phyloP scores from a whole-genome alignment of 2,888 invertebrate species.

The Micropterix aruncella region DNA sequence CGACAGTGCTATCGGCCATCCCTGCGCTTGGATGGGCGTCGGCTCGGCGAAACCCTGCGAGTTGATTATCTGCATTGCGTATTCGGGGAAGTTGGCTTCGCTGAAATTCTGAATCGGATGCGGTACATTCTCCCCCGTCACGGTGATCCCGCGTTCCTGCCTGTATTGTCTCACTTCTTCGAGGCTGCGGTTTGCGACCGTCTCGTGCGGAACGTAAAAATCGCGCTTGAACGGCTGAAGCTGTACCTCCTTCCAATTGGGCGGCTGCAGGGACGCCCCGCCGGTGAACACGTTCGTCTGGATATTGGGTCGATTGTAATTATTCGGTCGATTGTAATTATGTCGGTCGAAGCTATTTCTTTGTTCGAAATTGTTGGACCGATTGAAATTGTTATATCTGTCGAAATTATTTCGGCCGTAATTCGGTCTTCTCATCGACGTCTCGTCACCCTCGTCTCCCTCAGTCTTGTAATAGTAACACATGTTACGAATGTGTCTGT shows the following conservation, averaged over 20 bases:
- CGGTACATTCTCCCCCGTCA: constrained; percentile 55
- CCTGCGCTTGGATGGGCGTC: constrained; percentile 71
- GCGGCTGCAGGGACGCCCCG: constrained; percentile 35
- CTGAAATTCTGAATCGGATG: constrained; percentile 63
- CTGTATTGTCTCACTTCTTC: constrained; percentile 48
- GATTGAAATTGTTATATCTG: constrained; percentile 8
- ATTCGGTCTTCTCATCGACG: constrained; percentile 14
- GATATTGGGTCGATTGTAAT: constrained; percentile 14
- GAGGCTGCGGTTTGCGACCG: constrained; percentile 41
- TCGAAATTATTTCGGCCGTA: constrained; percentile 16
- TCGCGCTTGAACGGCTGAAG: constrained; percentile 66
- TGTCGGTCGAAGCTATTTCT: constrained; percentile 15
- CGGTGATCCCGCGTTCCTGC: constrained; percentile 52
- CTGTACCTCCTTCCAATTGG: constrained; percentile 38
- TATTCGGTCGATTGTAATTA: too few relatives aligned
- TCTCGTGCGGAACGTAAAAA: constrained; percentile 62
- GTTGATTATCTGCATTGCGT: constrained; percentile 46
- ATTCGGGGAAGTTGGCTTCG: constrained; percentile 60
- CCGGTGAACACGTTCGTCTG: constrained; percentile 33
- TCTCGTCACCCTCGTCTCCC: constrained; percentile 11
- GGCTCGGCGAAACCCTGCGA: constrained; percentile 54
- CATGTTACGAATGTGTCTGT: neutral
- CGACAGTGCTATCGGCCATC: constrained; percentile 71
- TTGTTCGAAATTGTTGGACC: constrained; percentile 16
- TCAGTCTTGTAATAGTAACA: neutral